Evolutionary conservation across 2,113 vertebrate genomes (phyloP).

Genomic region (Nansenia antarctica): DNA sequence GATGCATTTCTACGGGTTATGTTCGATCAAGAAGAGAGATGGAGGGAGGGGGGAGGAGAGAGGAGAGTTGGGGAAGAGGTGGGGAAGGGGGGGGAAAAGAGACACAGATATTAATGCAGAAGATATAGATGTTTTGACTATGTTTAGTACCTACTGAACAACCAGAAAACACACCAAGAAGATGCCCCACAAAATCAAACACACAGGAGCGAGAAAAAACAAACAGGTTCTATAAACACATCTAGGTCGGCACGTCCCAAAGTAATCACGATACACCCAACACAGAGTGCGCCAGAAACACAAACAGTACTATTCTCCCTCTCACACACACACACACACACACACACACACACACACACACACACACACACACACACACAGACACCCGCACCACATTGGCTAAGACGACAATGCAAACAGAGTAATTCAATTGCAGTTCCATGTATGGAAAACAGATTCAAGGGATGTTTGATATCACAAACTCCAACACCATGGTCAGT

Average conservation of each 20-base stretch:
- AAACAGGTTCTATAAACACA: slow-evolving; percentile 10
- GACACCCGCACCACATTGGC: background rate
- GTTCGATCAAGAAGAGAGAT: background rate
- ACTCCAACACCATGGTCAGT: too few species aligned
- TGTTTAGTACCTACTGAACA: background rate
- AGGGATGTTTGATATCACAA: too few species aligned
- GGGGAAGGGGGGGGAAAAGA: background rate
- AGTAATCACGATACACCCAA: background rate
- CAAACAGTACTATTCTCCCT: too few species aligned
- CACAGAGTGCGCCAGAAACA: background rate
- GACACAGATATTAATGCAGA: background rate
- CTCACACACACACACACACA: background rate
- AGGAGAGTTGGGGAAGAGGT: background rate
- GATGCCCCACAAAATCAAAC: background rate
- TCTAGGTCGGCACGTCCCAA: slow-evolving; percentile 9
- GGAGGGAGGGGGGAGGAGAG: slow-evolving; percentile 10
- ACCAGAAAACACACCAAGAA: slow-evolving; percentile 3
- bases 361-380: slow-evolving; percentile 4
- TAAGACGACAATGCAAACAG: background rate
- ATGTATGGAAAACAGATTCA: too few species aligned
- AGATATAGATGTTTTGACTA: background rate
- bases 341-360: background rate
- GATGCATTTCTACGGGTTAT: slow-evolving; percentile 51
- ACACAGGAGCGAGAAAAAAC: slow-evolving; percentile 11
- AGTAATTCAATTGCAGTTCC: too few species aligned